A percentile compares a stretch with the other conserved stretches of the same genome.
These are phyloP conservation scores for Planiliza haematocheilus DNA, from an alignment of 2,113 vertebrate genomes.

Conservation along the genomic window DNA sequence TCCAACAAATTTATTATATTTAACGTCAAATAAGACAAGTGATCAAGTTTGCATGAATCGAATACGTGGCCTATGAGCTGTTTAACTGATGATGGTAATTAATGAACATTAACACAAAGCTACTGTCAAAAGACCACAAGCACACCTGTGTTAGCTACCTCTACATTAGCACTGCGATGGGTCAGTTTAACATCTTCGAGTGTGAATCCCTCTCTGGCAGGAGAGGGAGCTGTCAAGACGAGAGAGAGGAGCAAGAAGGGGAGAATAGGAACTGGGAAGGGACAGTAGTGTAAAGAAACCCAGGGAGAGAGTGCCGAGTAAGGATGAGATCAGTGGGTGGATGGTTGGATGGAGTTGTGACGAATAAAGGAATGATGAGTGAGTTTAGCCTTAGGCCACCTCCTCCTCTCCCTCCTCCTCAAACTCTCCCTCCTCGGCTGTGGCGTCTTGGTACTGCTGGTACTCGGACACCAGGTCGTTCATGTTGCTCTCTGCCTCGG, in stretches of 20 bases:
- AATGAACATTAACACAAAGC: constrained; percentile 45
- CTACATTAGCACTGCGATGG: constrained; percentile 32
- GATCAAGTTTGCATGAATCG: constrained; percentile 14
- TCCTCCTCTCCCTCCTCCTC: constrained; percentile 71
- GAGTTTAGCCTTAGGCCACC: constrained; percentile 60
- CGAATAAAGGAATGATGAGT: constrained; percentile 9
- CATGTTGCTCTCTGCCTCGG: constrained; percentile 86
- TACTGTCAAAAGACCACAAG: constrained; percentile 50
- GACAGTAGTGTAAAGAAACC: background rate
- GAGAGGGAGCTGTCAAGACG: background rate
- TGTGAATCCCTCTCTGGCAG: constrained; percentile 39
- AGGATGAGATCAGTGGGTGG: constrained; percentile 26
- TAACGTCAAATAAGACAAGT: constrained; percentile 53
- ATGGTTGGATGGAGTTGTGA: constrained; percentile 44
- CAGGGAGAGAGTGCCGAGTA: constrained; percentile 22
- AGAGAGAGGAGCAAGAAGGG: background rate
- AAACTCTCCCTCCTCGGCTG: constrained; percentile 78
- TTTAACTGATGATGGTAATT: constrained; percentile 20
- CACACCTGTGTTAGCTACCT: constrained; percentile 54
- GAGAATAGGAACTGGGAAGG: background rate
- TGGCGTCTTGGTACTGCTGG: constrained; percentile 95
- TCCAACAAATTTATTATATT: constrained; percentile 65
- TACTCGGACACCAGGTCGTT: constrained; percentile 92
- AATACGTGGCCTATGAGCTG: constrained; percentile 29
- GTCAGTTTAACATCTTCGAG: background rate